Base-by-base conservation (phyloP, 2,888 invertebrate species). In the Stenoptilia bipunctidactyla region DNA sequence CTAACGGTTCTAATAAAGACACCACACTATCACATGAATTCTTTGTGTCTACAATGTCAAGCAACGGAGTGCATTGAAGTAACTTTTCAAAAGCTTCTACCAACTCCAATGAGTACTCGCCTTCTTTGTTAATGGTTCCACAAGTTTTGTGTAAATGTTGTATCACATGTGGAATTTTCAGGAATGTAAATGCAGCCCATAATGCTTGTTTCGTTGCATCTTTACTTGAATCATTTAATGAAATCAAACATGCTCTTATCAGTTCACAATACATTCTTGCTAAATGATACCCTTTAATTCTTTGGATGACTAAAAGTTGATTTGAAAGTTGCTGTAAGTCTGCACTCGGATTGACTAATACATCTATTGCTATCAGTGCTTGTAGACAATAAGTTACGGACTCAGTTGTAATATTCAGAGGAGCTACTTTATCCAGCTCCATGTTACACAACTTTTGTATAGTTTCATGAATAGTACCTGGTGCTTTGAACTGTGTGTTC, bases 161-260 rank as follows among this genome's bases (percentile, higher is more conserved):
- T 36, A 96, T 85, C 36, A 94, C 89, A 56, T 91, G 90, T 0
- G 95, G 94, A 38, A 97, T 89, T 84, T 97, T 97, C 6, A 97
- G 86, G 61, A 96, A 97, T 0, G 94, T 93, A 62, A 97, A 96
- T 8, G 97, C 96, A 10, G 95, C 94, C 96, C 97, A 97, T 55
- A 95, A 89, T 2, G 95, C 91, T 57, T 96, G 96, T 52, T 93
- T 92, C 6, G 91, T 88, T 1, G 83, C 70, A 35, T 92, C 92
- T 51, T 92, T 92, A 39, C 91, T 90, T 0, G 92, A 92, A 68
- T 96, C 94, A 57, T 94, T 92, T 2, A 97, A 73, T n/a, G 94
- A 94, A 58, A 97, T 89, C 43, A 97, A 89, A 56, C 95, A 94
- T 0, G 95, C 93, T 47, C 96, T 86, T 52, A 97, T 92, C 20